Evolutionary conservation across 2,888 invertebrate species (phyloP).

Genomic region (Ramazzottius varieornatus): DNA sequence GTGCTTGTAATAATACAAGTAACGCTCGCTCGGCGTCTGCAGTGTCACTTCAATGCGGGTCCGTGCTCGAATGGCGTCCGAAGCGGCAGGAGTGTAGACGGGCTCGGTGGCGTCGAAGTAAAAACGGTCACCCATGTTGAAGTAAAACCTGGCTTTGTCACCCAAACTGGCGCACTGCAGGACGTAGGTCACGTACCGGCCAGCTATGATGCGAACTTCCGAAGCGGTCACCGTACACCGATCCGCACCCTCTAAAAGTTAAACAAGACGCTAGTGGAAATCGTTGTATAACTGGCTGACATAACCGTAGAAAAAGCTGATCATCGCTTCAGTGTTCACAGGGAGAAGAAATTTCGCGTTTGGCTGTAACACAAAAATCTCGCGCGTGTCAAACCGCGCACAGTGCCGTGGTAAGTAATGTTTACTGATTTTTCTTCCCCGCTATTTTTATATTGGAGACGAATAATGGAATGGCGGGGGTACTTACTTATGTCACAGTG

Average conservation of each 20-base stretch:
- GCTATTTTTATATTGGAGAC: too few species aligned
- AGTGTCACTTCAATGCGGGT: not conserved
- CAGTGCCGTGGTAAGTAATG: too few species aligned
- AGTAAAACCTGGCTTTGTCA: not conserved
- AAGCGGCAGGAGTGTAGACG: not conserved
- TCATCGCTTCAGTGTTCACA: too few species aligned
- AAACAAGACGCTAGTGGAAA: too few species aligned
- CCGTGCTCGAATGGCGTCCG: not conserved
- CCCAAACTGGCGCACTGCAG: not conserved
- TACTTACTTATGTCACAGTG: too few species aligned
- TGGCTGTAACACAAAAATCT: too few species aligned
- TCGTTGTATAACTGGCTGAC: too few species aligned
- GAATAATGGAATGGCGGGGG: too few species aligned
- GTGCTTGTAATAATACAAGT: not conserved
- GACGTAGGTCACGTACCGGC: not conserved
- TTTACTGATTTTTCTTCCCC: too few species aligned
- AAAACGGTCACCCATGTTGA: not conserved
- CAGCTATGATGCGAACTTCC: not conserved
- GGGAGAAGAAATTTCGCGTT: too few species aligned
- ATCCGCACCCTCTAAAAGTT: not conserved
- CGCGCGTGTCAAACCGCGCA: too few species aligned
- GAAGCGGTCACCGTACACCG: not conserved
- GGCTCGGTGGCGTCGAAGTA: not conserved
- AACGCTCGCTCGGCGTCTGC: not conserved
- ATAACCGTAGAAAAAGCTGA: too few species aligned